phyloP scores from a whole-genome alignment of 2,113 vertebrate genomes.

The Ascaphus truei region DNA sequence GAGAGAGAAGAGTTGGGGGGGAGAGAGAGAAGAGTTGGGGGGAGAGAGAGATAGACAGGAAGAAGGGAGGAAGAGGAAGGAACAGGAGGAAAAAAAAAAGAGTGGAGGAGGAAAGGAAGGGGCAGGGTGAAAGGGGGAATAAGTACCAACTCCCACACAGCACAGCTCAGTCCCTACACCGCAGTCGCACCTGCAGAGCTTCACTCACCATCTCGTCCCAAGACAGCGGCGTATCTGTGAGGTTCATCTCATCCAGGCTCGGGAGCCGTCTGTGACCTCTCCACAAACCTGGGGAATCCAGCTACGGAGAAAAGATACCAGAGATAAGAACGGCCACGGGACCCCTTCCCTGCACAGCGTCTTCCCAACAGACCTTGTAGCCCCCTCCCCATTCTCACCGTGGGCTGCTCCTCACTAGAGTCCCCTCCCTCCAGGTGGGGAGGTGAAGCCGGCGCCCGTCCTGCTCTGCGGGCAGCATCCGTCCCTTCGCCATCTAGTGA shows the following conservation, averaged over 20 bases:
- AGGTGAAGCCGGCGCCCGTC: constrained; percentile 43
- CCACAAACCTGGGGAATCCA: constrained; percentile 1
- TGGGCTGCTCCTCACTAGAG: constrained; percentile 82
- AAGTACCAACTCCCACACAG: not conserved
- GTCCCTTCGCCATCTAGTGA: constrained; percentile 80
- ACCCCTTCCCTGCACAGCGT: not conserved
- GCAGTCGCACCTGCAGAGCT: too few relatives aligned
- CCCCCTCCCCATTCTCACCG: constrained; percentile 58
- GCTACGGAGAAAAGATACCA: not conserved
- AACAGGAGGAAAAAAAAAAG: too few relatives aligned
- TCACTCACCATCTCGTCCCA: constrained; percentile 62
- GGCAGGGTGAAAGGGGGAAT: too few relatives aligned
- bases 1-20: not conserved
- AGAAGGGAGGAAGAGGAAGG: too few relatives aligned
- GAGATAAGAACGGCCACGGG: not conserved
- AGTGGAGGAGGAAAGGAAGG: too few relatives aligned
- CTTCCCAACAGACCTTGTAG: too few relatives aligned
- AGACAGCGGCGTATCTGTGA: constrained; percentile 56
- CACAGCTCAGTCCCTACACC: not conserved
- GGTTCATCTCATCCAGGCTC: constrained; percentile 46
- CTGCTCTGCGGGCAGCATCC: constrained; percentile 64
- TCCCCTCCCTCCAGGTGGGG: constrained; percentile 70
- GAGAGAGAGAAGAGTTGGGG: not conserved
- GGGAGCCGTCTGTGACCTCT: not conserved
- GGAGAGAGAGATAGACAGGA: too few relatives aligned